Base-by-base conservation (phyloP, 2,797 vertebrate species). In the Echeneis naucrates region DNA sequence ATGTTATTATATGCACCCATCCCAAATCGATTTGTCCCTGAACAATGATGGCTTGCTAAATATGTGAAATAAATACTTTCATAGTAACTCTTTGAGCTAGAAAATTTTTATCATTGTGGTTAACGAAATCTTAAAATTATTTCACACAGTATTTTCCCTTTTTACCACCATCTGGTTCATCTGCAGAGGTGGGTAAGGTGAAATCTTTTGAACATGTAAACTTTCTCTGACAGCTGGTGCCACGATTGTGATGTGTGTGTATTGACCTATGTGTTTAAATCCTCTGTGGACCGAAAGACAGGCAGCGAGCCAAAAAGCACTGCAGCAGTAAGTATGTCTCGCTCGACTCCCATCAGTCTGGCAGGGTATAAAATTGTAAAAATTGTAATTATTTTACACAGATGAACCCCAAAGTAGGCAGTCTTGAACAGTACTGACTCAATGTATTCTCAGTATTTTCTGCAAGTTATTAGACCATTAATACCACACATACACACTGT, bases 1-100 rank as follows among this genome's bases (percentile, higher is more conserved):
- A 44, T 58, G 68, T 77, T 77, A 67, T 79, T 71, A 52, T 26
- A 13, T 51, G 24, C 23, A 57, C 10, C 27, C 21, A 48, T 77
- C 9, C 64, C 45, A 74, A 77, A 51, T 35, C 13, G n/a, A 33
- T 62, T 72, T 40, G 35, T 24, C 51, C 37, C 56, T 66, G 68
- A 32, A 47, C 26, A 53, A 47, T 59, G 59, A 38, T 23, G 61
- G 17, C n/a, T 71, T 27, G 3, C 56, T 78, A 53, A 77, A 66
- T 73, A 42, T 51, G 13, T 16, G 6, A 55, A 55, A 70, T 33
- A 17, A 61, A 65, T 26, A 42, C 45, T 27, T 38, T 45, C 64
- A 40, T 26, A 5, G 23, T 21, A 33, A 66, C 52, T 70, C 38
- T 42, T 32, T 48, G 40, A 70, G 37, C 19, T 30, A 14, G 37